Base-by-base conservation (phyloP, 92 coral and sea anemone species). In the Pocillopora grandis region DNA sequence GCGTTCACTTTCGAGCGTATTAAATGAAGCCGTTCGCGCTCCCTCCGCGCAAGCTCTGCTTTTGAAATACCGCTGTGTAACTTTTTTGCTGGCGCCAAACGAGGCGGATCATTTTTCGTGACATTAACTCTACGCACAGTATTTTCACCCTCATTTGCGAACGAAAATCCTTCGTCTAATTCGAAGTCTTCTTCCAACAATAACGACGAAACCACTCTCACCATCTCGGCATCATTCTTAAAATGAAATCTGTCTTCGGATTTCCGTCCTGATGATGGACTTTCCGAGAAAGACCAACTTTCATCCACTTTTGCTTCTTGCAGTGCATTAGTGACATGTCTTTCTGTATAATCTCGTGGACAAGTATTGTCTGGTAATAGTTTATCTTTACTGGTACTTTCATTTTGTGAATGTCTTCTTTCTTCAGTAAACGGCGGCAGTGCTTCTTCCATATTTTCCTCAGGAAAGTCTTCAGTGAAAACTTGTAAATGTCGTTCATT, bases 1-100 rank as follows among this genome's bases (percentile, higher is more conserved):
- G 99, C 99, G 58, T 94, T 88, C 65, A 94, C 92, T 84, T 96
- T 96, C 31, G 78, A 85, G 49, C 99, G 98, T 48, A 96, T 88
- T 37, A 89, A 73, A 42, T 89, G 78, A 78, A 95, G 90, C 21
- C 99, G 88, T 63, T 94, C 89, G 66, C 93, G 90, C 58, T 96
- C 96, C 58, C 66, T 84, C 10, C 99, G 92, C 72, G 89, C 89
- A 49, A 31, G 88, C 60, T 94, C 93, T 0, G 92, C 61, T 58
- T 72, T 85, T 0, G 88, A 72, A 73, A 65, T 18, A 62, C 58
- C 66, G 69, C 74, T 64, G 73, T 62, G 72, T 72, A 74, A 16
- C 17, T 73, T 73, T 37, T 37, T 81, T 56, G 66, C 63, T 18
- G 64, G 36, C 15, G 57, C 55, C 75, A 74, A 27, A 42, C 57